Evolutionary conservation across 2,888 invertebrate genomes (phyloP).

Genomic region (Fragum sueziense): DNA sequence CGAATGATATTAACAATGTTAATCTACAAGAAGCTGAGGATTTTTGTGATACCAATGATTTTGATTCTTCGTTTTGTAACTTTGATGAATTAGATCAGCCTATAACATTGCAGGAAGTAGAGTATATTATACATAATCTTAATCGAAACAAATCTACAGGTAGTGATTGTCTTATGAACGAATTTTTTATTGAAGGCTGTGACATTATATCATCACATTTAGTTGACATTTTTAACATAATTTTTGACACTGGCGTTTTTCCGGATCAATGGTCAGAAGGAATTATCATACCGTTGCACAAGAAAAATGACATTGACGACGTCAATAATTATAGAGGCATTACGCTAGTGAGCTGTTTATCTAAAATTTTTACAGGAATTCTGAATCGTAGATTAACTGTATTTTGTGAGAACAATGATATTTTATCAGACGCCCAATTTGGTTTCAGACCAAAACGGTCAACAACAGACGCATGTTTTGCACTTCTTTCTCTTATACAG

Average conservation of each 20-base stretch:
- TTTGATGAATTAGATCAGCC: background rate
- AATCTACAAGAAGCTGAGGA: no score
- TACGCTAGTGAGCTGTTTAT: slow-evolving; percentile 30
- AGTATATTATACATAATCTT: background rate
- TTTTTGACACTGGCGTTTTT: slow-evolving; percentile 12
- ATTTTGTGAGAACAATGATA: slow-evolving; percentile 16
- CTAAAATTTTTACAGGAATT: slow-evolving; percentile 36
- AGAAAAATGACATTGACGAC: slow-evolving; percentile 24
- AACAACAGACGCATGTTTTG: slow-evolving; percentile 30
- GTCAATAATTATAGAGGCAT: slow-evolving; percentile 42
- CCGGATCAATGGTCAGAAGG: background rate
- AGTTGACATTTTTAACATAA: slow-evolving; percentile 28
- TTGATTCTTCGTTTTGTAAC: no score
- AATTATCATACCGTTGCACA: slow-evolving; percentile 7
- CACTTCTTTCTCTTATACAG: background rate
- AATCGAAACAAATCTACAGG: background rate
- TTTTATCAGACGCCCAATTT: slow-evolving; percentile 30
- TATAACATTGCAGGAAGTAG: background rate
- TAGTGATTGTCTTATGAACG: background rate
- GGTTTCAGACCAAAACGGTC: slow-evolving; percentile 21
- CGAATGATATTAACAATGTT: no score
- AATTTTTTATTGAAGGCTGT: background rate
- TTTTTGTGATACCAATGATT: no score
- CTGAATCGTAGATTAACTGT: slow-evolving; percentile 21
- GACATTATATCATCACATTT: background rate